These are phyloP conservation scores for Agrypnus murinus DNA, from an alignment of 2,888 invertebrate species.

Conservation along the genomic window DNA sequence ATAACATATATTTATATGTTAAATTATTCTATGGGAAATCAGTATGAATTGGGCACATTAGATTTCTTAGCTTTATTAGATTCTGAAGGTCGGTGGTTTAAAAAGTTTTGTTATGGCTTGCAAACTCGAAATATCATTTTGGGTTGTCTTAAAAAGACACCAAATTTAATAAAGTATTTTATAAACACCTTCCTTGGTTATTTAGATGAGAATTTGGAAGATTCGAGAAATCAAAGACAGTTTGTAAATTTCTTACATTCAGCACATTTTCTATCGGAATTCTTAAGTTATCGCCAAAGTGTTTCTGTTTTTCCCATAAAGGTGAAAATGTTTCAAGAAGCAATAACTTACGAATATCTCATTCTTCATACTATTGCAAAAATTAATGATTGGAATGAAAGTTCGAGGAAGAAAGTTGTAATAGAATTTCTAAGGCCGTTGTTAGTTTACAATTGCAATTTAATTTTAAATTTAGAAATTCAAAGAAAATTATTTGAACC, in stretches of 20 bases:
- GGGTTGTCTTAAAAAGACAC: slow-evolving; percentile 37
- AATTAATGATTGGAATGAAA: slow-evolving; percentile 28
- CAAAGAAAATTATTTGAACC: slow-evolving; percentile 52
- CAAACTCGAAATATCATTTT: slow-evolving; percentile 49
- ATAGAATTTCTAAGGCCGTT: slow-evolving; percentile 42
- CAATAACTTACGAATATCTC: slow-evolving; percentile 29
- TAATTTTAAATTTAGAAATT: slow-evolving; percentile 47
- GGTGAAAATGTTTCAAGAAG: slow-evolving; percentile 26
- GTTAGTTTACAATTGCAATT: slow-evolving; percentile 44
- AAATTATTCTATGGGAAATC: slow-evolving; percentile 37
- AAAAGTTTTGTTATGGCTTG: slow-evolving; percentile 51
- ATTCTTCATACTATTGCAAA: background rate
- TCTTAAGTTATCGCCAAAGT: slow-evolving; percentile 37
- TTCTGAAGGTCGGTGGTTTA: slow-evolving; percentile 54
- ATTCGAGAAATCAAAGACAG: slow-evolving; percentile 20
- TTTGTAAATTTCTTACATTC: slow-evolving; percentile 41
- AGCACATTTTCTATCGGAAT: slow-evolving; percentile 33
- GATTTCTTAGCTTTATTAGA: slow-evolving; percentile 54
- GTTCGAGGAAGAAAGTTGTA: slow-evolving; percentile 41
- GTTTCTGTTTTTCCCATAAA: slow-evolving; percentile 44
- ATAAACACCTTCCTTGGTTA: slow-evolving; percentile 19
- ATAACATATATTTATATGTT: slow-evolving; percentile 47
- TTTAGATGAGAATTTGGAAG: background rate
- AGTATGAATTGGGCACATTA: slow-evolving; percentile 41
- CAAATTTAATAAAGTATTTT: slow-evolving; percentile 22